These are phyloP conservation scores for Lepas anatifera DNA, from an alignment of 2,888 invertebrate genomes.

Conservation along the genomic window DNA sequence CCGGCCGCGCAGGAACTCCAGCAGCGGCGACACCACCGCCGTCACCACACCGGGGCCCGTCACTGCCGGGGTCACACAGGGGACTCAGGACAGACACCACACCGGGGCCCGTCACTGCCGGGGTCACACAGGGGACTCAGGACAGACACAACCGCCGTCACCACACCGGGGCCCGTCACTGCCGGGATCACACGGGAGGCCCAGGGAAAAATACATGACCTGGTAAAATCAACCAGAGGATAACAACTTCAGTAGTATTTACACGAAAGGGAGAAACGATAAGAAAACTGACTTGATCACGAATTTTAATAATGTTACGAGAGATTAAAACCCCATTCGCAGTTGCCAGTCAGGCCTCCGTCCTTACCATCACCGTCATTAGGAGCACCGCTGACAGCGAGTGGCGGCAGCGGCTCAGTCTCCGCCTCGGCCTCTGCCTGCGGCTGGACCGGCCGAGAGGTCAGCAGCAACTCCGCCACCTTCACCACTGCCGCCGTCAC, in stretches of 20 bases:
- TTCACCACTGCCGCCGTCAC: neutral
- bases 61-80: neutral
- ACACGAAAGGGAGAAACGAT: too few relatives aligned
- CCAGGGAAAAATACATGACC: too few relatives aligned
- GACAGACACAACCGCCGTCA: too few relatives aligned
- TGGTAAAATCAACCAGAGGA: too few relatives aligned
- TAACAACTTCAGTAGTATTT: too few relatives aligned
- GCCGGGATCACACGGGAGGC: neutral
- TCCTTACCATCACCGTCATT: neutral
- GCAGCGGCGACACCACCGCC: constrained; percentile 56
- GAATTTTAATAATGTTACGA: too few relatives aligned
- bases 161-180: neutral
- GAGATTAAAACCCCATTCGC: too few relatives aligned
- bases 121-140: neutral
- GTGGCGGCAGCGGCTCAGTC: neutral
- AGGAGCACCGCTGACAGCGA: neutral
- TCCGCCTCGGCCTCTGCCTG: neutral
- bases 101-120: neutral
- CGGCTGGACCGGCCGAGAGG: neutral
- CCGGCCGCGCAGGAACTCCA: constrained; percentile 50
- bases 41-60: constrained; percentile 43
- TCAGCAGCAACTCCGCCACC: neutral
- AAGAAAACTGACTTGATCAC: too few relatives aligned
- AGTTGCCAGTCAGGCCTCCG: too few relatives aligned
- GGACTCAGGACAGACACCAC: too few relatives aligned